Base-by-base conservation (phyloP, 2,888 invertebrate species). In the Theretra japonica region DNA sequence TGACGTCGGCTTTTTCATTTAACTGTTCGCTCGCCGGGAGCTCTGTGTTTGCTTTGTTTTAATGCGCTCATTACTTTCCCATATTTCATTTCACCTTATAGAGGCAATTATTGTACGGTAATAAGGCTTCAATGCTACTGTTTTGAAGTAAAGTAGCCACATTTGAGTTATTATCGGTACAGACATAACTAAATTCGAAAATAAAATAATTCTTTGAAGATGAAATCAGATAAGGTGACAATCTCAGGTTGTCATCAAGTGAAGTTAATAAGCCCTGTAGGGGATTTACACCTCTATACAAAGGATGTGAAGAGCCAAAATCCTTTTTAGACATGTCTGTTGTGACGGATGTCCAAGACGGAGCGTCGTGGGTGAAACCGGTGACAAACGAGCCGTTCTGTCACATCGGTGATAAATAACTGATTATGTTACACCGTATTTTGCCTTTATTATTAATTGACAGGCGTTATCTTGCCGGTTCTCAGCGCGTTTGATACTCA, bases 331-430 rank as follows among this genome's bases (percentile, higher is more conserved):
- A 73, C 73, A 68, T 70, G 72, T 72, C 74, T 77, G 81, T 85
- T 84, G 88, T 90, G 91, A 93, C 90, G 89, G 90, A 91, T 89
- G 85, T 86, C 85, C 84, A 83, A 90, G 91, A 87, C 82, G 87
- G 80, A 83, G 82, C 84, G 80, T 84, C 89, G 93, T 93, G 92
- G 94, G 93, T 91, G 93, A 90, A 90, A 89, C 89, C 83, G 82
- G 89, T 92, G 94, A 93, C 92, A 94, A 94, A 94, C 88, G 93
- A 90, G 90, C 86, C 85, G 84, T 85, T 86, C 88, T 91, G 92
- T 91, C 92, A 88, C 90, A 89, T 84, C 86, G 83, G 88, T 93
- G 93, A 94, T 94, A 93, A 94, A 94, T 94, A 93, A 92, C 94
- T 93, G 93, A 94, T 93, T 92, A 89, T 91, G 90, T 92, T 93